A percentile compares a stretch with the other conserved stretches of the same genome.
phyloP scores from a whole-genome alignment of 92 coral and sea anemone species.

The Micromussa lordhowensis region DNA sequence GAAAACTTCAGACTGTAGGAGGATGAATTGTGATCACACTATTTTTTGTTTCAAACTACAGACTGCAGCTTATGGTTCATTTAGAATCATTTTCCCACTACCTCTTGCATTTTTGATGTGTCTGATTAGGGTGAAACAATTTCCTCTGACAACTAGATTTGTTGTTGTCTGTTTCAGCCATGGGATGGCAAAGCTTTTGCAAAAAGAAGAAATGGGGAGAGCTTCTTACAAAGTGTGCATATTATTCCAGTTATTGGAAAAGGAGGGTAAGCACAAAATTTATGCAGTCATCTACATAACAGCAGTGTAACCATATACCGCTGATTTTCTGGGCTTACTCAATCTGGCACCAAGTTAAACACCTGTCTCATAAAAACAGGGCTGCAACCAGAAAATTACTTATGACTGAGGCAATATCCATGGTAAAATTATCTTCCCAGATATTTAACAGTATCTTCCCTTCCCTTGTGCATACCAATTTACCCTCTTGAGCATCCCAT shows the following conservation, averaged over 20 bases:
- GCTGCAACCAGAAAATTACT: too few species aligned
- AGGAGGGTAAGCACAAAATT: slow-evolving; percentile 86
- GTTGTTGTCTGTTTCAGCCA: slow-evolving; percentile 56
- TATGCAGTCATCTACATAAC: background rate
- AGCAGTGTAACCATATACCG: too few species aligned
- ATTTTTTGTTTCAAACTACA: background rate
- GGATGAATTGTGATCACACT: background rate
- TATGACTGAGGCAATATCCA: too few species aligned
- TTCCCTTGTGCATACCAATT: too few species aligned
- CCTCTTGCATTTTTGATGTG: background rate
- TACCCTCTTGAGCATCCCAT: too few species aligned
- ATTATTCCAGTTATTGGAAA: slow-evolving; percentile 96
- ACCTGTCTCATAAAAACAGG: background rate
- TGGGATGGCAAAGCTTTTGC: slow-evolving; percentile 87
- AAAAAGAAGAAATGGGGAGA: slow-evolving; percentile 89
- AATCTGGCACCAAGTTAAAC: background rate
- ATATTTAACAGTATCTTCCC: too few species aligned
- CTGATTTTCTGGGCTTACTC: background rate
- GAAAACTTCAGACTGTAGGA: background rate
- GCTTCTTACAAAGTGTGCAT: slow-evolving; percentile 84
- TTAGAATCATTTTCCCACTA: background rate
- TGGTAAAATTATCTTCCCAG: too few species aligned
- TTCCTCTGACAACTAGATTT: background rate
- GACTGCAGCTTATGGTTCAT: background rate
- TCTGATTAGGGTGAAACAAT: background rate